phyloP scores from a whole-genome alignment of 2,888 invertebrate genomes.

The Dexiosoma caninum region DNA sequence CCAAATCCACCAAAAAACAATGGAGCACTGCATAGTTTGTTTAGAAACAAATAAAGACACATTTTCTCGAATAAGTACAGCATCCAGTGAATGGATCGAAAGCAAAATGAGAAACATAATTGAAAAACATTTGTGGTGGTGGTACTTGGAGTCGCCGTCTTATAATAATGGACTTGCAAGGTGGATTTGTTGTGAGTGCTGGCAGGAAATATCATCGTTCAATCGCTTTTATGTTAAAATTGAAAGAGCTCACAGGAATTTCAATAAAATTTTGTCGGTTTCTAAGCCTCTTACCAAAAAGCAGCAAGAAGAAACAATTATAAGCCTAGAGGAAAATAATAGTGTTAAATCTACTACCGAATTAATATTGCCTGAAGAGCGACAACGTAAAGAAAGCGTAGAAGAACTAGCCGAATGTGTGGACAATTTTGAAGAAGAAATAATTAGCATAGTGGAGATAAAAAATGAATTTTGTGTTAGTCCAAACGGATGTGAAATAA shows the following conservation, averaged over 20 bases:
- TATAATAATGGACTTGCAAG: background rate
- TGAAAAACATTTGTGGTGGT: constrained; percentile 57
- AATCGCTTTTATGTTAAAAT: constrained; percentile 25
- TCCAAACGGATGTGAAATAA: background rate
- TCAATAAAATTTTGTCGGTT: background rate
- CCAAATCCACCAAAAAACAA: too few relatives aligned
- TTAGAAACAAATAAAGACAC: background rate
- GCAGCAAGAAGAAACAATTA: background rate
- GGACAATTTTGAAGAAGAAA: background rate
- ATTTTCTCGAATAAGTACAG: constrained; percentile 1
- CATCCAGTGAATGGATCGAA: constrained; percentile 28
- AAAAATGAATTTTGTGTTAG: background rate
- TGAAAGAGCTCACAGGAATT: constrained; percentile 1
- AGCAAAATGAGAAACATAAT: constrained; percentile 27
- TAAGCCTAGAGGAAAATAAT: background rate
- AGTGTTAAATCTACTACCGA: background rate
- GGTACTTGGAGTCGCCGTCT: background rate
- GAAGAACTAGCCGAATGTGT: background rate
- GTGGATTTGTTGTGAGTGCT: constrained; percentile 48
- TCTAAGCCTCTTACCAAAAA: background rate
- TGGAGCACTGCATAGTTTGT: constrained; percentile 44
- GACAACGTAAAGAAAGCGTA: background rate
- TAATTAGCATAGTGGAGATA: background rate
- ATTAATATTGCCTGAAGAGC: background rate
- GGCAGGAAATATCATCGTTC: constrained; percentile 28